Base-by-base conservation (phyloP, 1,140 invertebrate species). In the Sinonovacula constricta region DNA sequence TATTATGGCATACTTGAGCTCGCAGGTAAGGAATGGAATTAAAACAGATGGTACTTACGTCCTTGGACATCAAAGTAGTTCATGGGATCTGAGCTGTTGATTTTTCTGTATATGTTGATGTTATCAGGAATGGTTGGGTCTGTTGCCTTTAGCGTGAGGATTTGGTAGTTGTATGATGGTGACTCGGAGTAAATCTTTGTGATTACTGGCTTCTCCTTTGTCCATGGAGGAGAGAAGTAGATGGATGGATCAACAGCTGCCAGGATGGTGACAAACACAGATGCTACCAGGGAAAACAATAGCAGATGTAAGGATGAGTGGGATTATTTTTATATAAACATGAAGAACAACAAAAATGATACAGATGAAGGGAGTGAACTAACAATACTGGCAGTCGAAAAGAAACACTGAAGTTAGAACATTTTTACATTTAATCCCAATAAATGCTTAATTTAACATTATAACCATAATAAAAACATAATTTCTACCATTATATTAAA, bases 151-250 rank as follows among this genome's bases (percentile, higher is more conserved):
- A 78, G 54, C 1, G 49, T 26, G 45, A 75, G 15, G 15, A 68
- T 65, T 26, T 68, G 54, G 28, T 69, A 77, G 28, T 57, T 57
- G 33, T n/a, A 34, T 14, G 7, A 51, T 0, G 15, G 5, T 10
- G 65, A 26, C 31, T 77, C 74, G 4, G 60, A 36, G 56, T 54
- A 69, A 33, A 60, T 70, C 36, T 57, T 63, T 2, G 4, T 10
- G 28, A 63, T 56, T 22, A 78, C 33, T 7, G 65, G 75, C 3
- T 63, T 31, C 7, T 69, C 49, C 36, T 26, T 57, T 18, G 54
- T 68, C 75, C 75, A 78, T n/a, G 53, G 53, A 49, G 30, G 15
- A 3, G 54, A n/a, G 30, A 78, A 78, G 57, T 69, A 70, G 39
- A 70, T 62, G 12, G 39, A 10, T 33, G 66, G 66, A 56, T 78